Percentiles rank a stretch among this genome's conserved stretches.
phyloP scores from a whole-genome alignment of 2,113 vertebrate species.

The Nipponia nippon region DNA sequence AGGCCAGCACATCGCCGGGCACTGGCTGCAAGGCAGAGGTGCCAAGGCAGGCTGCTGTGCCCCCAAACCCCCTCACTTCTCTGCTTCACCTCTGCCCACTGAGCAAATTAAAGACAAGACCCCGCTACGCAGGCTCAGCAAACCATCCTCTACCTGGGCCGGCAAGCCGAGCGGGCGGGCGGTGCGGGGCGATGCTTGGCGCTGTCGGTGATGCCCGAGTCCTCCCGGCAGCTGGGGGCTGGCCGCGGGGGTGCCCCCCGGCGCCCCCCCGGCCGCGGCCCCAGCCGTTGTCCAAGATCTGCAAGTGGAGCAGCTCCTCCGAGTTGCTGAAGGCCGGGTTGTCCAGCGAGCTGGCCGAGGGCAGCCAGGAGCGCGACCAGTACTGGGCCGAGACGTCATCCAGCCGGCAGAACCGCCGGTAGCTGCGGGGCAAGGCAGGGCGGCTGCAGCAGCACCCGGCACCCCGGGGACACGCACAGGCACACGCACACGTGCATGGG shows the following conservation, averaged over 20 bases:
- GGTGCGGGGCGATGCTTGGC: rapidly evolving
- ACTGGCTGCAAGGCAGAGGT: not conserved
- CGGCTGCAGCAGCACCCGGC: rapidly evolving
- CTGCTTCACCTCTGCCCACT: rapidly evolving
- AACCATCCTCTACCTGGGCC: not conserved
- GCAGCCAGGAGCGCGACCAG: constrained; percentile 79
- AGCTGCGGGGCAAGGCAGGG: constrained; percentile 45
- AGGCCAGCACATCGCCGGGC: rapidly evolving
- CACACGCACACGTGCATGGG: too few relatives aligned
- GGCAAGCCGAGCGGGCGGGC: rapidly evolving
- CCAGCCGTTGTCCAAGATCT: constrained; percentile 72
- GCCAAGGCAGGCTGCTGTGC: not conserved
- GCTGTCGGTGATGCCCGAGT: not conserved
- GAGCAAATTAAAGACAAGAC: rapidly evolving
- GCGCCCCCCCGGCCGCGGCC: too few relatives aligned
- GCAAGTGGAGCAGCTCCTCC: constrained; percentile 83
- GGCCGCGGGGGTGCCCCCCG: too few relatives aligned
- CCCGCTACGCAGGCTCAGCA: rapidly evolving
- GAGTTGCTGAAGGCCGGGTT: constrained; percentile 85
- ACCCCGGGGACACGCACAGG: rapidly evolving
- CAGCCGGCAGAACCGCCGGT: constrained; percentile 87
- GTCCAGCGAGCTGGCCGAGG: constrained; percentile 80
- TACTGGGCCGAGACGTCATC: constrained; percentile 85
- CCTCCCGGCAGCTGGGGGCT: constrained; percentile 80
- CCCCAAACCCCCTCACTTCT: not conserved